Percentiles rank a stretch among this genome's conserved stretches.
Conservation (phyloP, 2,113 vertebrate genomes). For the Aspidoscelis tigris region DNA sequence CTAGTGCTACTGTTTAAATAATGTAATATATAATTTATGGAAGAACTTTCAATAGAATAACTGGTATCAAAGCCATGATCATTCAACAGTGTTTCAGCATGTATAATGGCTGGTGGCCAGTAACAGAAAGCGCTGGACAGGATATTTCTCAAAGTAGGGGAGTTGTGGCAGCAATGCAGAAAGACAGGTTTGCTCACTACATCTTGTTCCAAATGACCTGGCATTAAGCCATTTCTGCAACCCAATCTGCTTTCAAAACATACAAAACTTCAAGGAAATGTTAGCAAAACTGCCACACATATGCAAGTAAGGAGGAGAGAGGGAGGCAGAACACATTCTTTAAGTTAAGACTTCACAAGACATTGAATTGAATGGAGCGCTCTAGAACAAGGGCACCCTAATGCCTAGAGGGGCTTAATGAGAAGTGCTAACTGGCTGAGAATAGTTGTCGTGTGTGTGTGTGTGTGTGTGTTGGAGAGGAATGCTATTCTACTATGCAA, state of each 20-base stretch:
- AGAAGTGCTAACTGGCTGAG: too few species aligned
- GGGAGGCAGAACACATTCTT: too few species aligned
- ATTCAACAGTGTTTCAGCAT: constrained; percentile 34
- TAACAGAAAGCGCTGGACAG: constrained; percentile 47
- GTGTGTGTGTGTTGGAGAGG: neutral
- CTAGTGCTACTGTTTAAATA: neutral
- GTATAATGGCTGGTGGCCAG: constrained; percentile 33
- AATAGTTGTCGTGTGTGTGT: too few species aligned
- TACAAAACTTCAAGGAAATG: constrained; percentile 54
- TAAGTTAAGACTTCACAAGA: too few species aligned
- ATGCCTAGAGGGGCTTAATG: neutral
- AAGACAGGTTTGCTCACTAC: constrained; percentile 77
- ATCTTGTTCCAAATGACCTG: constrained; percentile 69
- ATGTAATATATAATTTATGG: neutral
- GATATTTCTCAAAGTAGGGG: constrained; percentile 46
- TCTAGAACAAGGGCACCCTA: constrained; percentile 29
- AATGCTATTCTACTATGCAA: too few species aligned
- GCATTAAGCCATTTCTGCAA: constrained; percentile 58
- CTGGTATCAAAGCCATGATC: neutral
- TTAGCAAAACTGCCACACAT: constrained; percentile 63
- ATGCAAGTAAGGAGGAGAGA: neutral
- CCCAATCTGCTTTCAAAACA: constrained; percentile 61
- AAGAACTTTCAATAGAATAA: neutral
- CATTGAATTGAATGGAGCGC: constrained; percentile 11
- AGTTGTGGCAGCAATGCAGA: constrained; percentile 71